These are phyloP conservation scores for Chalcis sispes DNA, from an alignment of 2,888 invertebrate genomes.

Conservation along the genomic window DNA sequence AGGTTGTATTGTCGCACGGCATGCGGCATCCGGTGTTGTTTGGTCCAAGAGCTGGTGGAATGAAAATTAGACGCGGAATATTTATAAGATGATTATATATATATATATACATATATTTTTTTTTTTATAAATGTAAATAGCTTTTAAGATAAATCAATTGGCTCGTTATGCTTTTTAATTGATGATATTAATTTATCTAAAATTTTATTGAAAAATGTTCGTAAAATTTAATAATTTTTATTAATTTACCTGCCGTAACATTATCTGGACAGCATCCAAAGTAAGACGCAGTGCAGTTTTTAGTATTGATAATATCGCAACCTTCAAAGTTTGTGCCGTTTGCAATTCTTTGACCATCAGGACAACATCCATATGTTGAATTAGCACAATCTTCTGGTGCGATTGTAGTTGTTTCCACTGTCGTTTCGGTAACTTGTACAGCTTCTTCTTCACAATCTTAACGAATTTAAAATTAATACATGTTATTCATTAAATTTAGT, in stretches of 20 bases:
- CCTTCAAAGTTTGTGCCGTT: constrained; percentile 82
- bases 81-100: not conserved
- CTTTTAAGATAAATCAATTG: not conserved
- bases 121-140: not conserved
- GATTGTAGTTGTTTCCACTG: constrained; percentile 55
- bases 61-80: not conserved
- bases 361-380: constrained; percentile 86
- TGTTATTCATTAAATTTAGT: not conserved
- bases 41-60: constrained; percentile 80
- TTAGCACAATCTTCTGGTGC: constrained; percentile 75
- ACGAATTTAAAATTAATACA: not conserved
- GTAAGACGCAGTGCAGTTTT: constrained; percentile 79
- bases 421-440: constrained; percentile 25
- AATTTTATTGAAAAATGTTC: not conserved
- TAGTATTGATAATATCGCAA: constrained; percentile 76
- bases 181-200: not conserved
- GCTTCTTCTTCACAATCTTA: constrained; percentile 65
- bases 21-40: constrained; percentile 85
- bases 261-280: constrained; percentile 88
- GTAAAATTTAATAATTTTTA: not conserved
- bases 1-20: constrained; percentile 82
- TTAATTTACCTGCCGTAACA: constrained; percentile 78
- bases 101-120: not conserved
- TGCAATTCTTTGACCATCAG: constrained; percentile 81
- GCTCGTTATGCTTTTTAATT: too few relatives aligned